Evolutionary conservation across 2,113 vertebrate species (phyloP), one percentile per base, ranked within the genome.

Genomic region (Sphaerodactylus townsendi): DNA sequence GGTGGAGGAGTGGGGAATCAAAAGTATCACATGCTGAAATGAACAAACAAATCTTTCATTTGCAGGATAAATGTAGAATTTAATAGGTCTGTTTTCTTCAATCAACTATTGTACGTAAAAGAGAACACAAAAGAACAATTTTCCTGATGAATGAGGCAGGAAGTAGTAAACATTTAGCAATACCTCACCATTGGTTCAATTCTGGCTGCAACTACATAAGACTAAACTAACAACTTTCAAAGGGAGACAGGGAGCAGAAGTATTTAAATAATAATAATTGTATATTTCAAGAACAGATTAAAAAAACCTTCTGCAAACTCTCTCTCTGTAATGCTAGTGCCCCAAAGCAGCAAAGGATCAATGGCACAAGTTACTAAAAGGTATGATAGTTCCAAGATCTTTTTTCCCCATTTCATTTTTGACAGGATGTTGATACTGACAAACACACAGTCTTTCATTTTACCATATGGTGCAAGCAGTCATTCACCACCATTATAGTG

Each of bases 211-310:
- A 90, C 87, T 77, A 78, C 87, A 77, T 64, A 91, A 94, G 88
- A 25, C 59, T 62, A 28, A 62, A 28, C 87, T 83, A 90, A 95
- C 89, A 93, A 91, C 85, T 73, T 89, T 91, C 85, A 86, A 69
- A 84, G 4, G 28, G 4, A 62, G 21, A 62, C 39, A 70, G 37
- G 77, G 86, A 94, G 92, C 91, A 30, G 81, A 85, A 89, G 79
- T 73, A 92, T 92, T 95, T 93, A 95, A 92, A 92, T 71, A 59
- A 85, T 81, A 88, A 89, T 90, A n/a, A n/a, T n/a, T n/a, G n/a
- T n/a, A 91, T 91, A 90, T 92, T 91, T 91, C 89, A 92, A 91
- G 72, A 94, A 88, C 75, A 90, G 90, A 89, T 85, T 93, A 85
- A 83, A 94, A 94, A 94, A 62, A n/a, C n/a, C 88, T 93, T 90